A percentile compares a stretch with the other conserved stretches of the same genome.
Conservation (phyloP, 1,140 invertebrate species). For the Polypedilum pembai region DNA sequence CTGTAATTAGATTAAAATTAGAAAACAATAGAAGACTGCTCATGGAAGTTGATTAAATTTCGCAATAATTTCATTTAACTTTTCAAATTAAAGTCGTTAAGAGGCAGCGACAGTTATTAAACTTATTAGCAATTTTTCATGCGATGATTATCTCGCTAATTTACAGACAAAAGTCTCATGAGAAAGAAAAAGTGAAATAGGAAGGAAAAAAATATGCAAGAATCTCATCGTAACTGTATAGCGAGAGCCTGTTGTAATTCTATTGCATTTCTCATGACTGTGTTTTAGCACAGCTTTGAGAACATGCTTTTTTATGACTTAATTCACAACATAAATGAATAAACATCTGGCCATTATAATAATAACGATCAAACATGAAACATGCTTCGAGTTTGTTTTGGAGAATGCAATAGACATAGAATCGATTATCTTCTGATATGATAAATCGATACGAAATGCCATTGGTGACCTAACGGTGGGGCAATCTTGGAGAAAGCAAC, state of each 20-base stretch:
- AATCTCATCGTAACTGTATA: constrained; percentile 5
- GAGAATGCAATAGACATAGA: neutral
- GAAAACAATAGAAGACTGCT: too few species aligned
- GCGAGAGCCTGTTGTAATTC: neutral
- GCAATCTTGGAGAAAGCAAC: neutral
- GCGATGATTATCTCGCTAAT: too few species aligned
- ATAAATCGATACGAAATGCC: constrained; percentile 4
- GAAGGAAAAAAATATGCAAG: neutral
- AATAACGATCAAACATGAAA: too few species aligned
- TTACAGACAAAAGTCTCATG: neutral
- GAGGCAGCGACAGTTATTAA: too few species aligned
- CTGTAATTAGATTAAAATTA: too few species aligned
- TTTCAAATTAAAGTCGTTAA: too few species aligned
- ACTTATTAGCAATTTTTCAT: too few species aligned
- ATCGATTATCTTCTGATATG: constrained; percentile 1
- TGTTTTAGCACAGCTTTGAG: neutral
- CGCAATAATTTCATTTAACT: too few species aligned
- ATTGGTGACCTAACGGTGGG: constrained; percentile 7
- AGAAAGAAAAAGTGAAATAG: neutral
- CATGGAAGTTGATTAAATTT: too few species aligned
- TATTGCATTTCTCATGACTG: neutral
- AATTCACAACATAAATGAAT: constrained; percentile 12
- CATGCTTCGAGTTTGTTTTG: neutral
- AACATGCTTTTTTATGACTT: neutral
- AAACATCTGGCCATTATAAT: neutral